Evolutionary conservation across 2,797 vertebrate species (phyloP).

Genomic region (Prunella strophiata): DNA sequence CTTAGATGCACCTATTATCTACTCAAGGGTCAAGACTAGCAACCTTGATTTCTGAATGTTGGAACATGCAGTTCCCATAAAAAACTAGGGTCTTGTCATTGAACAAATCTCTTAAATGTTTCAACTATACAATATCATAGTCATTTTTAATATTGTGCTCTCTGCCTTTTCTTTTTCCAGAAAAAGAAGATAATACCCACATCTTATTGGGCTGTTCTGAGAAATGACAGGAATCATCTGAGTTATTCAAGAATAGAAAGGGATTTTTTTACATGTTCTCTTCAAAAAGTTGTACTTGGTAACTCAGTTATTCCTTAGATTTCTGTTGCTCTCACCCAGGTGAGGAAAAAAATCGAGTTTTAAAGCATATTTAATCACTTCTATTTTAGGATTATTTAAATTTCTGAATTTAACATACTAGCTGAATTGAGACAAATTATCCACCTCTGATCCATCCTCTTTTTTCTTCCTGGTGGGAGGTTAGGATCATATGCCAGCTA

Average conservation of each 20-base stretch:
- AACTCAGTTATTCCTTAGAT: neutral
- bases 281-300: neutral
- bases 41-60: neutral
- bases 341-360: neutral
- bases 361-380: neutral
- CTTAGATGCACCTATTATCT: neutral
- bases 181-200: neutral
- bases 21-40: neutral
- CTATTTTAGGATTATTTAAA: neutral
- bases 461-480: conserved; percentile 12
- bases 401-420: neutral
- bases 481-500: conserved; percentile 8
- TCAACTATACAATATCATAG: neutral
- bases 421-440: conserved; percentile 1
- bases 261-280: neutral
- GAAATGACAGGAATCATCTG: neutral
- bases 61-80: neutral
- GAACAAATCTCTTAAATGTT: neutral
- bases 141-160: neutral
- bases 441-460: neutral
- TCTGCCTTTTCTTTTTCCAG: neutral
- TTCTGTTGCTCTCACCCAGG: neutral
- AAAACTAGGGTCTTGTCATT: neutral
- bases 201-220: neutral
- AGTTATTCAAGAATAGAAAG: neutral